Base-by-base conservation (phyloP, 2,888 invertebrate genomes). In the Conops quadrifasciatus region DNA sequence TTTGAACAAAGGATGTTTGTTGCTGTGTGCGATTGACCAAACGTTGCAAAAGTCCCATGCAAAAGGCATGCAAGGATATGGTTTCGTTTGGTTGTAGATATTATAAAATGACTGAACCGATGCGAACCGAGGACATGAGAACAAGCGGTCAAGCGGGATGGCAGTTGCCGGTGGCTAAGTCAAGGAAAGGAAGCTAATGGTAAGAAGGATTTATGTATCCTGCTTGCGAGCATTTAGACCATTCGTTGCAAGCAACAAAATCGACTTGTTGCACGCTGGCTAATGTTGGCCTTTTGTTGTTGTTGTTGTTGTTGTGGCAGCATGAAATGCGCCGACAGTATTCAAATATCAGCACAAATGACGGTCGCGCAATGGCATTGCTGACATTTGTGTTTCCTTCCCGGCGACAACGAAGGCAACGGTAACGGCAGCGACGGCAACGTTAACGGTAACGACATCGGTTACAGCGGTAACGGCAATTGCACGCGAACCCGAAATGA, bases 1-100 rank as follows among this genome's bases (percentile, higher is more conserved):
- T 28, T 72, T 72, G 59, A 68, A n/a, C 68, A n/a, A 68, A 26
- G 68, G 68, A 72, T 72, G 68, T 72, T 65, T 51, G 68, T 72
- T n/a, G 67, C 63, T 67, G 67, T 58, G 60, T 45, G 49, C 62
- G n/a, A 28, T 43, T 13, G 24, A 63, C 36, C 16, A 21, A 16
- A 2, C 16, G 43, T 21, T 9, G 19, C 19, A 21, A 21, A 51
- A 11, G 65, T 11, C 15, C 51, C 36, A 63, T 56, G 53, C 36
- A 21, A 19, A 62, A 16, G 19, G 45, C 19, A 11, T 49, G 26
- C 16, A 53, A 30, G n/a, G n/a, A n/a, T n/a, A n/a, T n/a, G n/a
- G n/a, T n/a, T n/a, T n/a, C n/a, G n/a, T n/a, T n/a, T n/a, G n/a
- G n/a, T n/a, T n/a, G n/a, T n/a, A n/a, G n/a, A n/a, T n/a, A n/a